Evolutionary conservation across 2,888 invertebrate genomes (phyloP).

Genomic region (Campoplex capitator): DNA sequence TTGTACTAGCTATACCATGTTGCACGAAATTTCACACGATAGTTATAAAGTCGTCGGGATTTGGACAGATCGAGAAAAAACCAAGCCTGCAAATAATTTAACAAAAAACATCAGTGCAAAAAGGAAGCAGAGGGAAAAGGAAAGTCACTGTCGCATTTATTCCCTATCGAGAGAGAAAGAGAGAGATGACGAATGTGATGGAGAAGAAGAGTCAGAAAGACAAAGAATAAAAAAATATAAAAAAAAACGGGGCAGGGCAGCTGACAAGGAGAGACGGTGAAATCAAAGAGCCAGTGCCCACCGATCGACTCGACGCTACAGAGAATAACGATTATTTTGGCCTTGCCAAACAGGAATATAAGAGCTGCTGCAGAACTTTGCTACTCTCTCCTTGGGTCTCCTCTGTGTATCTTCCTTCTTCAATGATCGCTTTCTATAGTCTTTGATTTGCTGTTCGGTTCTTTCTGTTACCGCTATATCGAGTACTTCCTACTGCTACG

Average conservation of each 20-base stretch:
- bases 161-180: constrained; percentile 19
- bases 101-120: not conserved
- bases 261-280: constrained; percentile 72
- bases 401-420: constrained; percentile 67
- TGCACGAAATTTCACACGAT: not conserved
- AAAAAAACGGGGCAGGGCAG: constrained; percentile 60
- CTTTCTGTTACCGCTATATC: constrained; percentile 47
- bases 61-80: not conserved
- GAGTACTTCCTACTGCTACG: constrained; percentile 52
- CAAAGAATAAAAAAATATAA: constrained; percentile 51
- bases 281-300: constrained; percentile 75
- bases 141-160: constrained; percentile 18
- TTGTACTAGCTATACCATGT: not conserved
- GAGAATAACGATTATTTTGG: constrained; percentile 80
- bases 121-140: not conserved
- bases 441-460: constrained; percentile 23
- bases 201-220: constrained; percentile 43
- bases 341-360: constrained; percentile 79
- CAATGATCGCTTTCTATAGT: constrained; percentile 49
- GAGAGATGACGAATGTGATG: constrained; percentile 48
- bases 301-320: constrained; percentile 69
- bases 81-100: not conserved
- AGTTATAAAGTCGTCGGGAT: not conserved
- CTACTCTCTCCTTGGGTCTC: constrained; percentile 60
- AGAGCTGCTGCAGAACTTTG: constrained; percentile 59